Percentiles rank a stretch among this genome's conserved stretches.
Conservation (phyloP, 2,113 vertebrate species). For the Alligator sinensis region DNA sequence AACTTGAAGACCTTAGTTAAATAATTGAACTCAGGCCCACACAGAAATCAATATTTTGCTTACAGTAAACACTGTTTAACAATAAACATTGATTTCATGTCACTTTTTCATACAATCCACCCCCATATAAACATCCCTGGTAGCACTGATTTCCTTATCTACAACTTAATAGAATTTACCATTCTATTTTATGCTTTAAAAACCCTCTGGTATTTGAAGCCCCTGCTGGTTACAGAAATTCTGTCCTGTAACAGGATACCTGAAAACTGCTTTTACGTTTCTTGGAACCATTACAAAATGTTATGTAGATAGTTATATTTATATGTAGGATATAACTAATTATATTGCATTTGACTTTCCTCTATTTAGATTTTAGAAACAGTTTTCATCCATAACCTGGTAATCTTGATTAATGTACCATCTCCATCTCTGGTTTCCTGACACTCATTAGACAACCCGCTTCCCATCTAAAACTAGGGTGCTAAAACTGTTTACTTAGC, state of each 20-base stretch:
- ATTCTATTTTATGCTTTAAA: background rate
- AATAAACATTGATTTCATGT: background rate
- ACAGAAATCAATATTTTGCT: background rate
- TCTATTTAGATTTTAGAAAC: background rate
- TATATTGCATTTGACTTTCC: background rate
- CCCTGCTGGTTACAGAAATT: background rate
- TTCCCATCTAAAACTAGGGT: fast-evolving
- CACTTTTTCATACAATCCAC: background rate
- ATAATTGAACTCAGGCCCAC: background rate
- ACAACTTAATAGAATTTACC: background rate
- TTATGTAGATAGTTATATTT: background rate
- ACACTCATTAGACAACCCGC: background rate
- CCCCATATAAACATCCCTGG: background rate
- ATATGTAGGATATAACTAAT: background rate
- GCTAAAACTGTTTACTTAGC: background rate
- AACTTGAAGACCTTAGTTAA: background rate
- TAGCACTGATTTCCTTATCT: background rate
- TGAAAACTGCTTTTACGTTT: background rate
- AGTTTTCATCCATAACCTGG: background rate
- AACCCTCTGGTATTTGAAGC: background rate
- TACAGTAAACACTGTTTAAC: background rate
- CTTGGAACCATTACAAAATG: background rate
- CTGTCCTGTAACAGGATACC: background rate
- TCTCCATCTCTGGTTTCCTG: background rate
- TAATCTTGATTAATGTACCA: background rate